Evolutionary conservation across 1,140 invertebrate species (phyloP).

Genomic region (Calephelis nemesis): DNA sequence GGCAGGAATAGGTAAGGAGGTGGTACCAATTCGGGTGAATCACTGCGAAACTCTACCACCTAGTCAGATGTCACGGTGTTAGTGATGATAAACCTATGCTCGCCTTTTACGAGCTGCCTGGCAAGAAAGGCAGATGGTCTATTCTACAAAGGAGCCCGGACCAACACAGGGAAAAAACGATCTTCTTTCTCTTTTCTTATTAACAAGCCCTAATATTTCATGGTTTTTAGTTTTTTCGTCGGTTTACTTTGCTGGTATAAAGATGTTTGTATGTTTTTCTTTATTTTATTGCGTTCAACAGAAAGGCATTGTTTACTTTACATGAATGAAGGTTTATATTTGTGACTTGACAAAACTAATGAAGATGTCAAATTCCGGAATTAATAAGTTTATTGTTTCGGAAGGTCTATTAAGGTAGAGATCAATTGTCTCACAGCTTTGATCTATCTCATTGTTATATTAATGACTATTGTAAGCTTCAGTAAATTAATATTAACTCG

Average conservation of each 20-base stretch:
- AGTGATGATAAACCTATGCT: too few species aligned
- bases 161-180: too few species aligned
- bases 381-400: slow-evolving; percentile 5
- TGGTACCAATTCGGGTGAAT: too few species aligned
- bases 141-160: too few species aligned
- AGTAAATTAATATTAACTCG: background rate
- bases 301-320: background rate
- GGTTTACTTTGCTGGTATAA: background rate
- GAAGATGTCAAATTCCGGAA: background rate
- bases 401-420: background rate
- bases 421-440: slow-evolving; percentile 7
- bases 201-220: too few species aligned
- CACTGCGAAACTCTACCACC: too few species aligned
- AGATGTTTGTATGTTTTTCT: background rate
- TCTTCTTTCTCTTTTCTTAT: too few species aligned
- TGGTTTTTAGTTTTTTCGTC: too few species aligned
- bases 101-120: too few species aligned
- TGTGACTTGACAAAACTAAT: background rate
- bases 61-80: too few species aligned
- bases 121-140: too few species aligned
- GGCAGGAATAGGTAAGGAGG: too few species aligned
- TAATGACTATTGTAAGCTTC: background rate
- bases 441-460: slow-evolving; percentile 4
- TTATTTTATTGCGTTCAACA: background rate
- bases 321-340: background rate